Conservation (phyloP, 2,888 invertebrate genomes). For the Thecocarcelia acutangulata region DNA sequence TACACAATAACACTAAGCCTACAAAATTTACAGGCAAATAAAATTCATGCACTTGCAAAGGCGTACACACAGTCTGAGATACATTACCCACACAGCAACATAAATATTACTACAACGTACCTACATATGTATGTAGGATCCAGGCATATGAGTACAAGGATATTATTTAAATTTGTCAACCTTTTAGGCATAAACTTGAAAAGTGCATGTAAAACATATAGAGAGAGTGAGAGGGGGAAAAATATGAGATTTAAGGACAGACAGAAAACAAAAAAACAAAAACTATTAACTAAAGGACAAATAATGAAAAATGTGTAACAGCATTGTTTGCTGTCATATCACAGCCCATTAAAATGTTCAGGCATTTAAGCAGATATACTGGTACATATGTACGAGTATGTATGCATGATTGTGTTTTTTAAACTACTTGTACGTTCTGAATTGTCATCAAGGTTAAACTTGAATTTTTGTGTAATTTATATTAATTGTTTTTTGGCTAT, state of each 20-base stretch:
- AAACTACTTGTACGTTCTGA: neutral
- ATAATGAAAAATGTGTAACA: slow-evolving; percentile 45
- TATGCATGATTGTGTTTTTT: too few relatives aligned
- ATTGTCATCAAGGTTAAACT: slow-evolving; percentile 43
- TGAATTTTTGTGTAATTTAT: slow-evolving; percentile 42
- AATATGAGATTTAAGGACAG: neutral
- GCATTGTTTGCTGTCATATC: neutral
- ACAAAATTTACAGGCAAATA: slow-evolving; percentile 1
- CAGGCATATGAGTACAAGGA: slow-evolving; percentile 2
- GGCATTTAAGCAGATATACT: neutral
- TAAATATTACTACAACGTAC: too few relatives aligned
- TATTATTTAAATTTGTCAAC: slow-evolving; percentile 44
- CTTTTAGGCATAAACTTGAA: slow-evolving; percentile 66
- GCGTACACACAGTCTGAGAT: neutral
- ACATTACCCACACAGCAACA: too few relatives aligned
- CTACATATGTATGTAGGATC: neutral
- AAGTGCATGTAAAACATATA: slow-evolving; percentile 17
- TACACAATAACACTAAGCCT: neutral
- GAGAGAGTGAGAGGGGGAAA: too few relatives aligned
- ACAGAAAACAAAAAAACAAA: neutral
- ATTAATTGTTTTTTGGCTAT: slow-evolving; percentile 17
- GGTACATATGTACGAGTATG: too few relatives aligned
- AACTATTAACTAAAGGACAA: slow-evolving; percentile 32
- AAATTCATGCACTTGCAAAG: neutral
- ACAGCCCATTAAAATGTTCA: neutral